Percentiles rank a stretch among this genome's conserved stretches.
These are phyloP conservation scores for Pammene fasciana DNA, from an alignment of 2,888 invertebrate species.

Conservation along the genomic window DNA sequence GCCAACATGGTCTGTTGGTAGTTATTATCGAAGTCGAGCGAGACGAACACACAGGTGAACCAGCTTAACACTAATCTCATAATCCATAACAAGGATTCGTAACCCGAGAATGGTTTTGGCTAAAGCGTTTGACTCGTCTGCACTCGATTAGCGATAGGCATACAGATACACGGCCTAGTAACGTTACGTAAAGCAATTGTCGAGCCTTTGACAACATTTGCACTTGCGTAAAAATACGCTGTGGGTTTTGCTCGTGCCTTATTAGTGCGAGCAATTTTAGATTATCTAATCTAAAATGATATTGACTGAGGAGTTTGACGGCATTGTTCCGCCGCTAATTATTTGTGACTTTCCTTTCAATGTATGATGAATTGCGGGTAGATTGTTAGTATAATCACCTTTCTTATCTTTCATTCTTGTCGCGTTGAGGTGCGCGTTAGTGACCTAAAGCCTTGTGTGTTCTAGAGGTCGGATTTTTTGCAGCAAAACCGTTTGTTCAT, in stretches of 20 bases:
- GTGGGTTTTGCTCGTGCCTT: slow-evolving; percentile 23
- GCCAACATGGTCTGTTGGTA: background rate
- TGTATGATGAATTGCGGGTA: background rate
- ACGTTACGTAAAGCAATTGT: slow-evolving; percentile 40
- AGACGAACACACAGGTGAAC: background rate
- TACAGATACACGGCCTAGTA: background rate
- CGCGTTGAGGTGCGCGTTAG: background rate
- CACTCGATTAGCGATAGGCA: background rate
- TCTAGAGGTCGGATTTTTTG: background rate
- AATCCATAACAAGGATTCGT: background rate
- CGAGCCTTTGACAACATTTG: slow-evolving; percentile 27
- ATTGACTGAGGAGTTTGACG: background rate
- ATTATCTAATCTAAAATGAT: background rate
- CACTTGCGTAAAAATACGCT: slow-evolving; percentile 38
- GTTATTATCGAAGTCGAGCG: background rate
- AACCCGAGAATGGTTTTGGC: background rate
- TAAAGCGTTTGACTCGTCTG: background rate
- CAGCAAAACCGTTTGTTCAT: background rate
- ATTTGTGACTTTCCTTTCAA: slow-evolving; percentile 5
- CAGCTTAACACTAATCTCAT: background rate
- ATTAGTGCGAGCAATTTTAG: slow-evolving; percentile 8
- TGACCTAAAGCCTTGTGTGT: background rate
- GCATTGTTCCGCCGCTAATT: slow-evolving; percentile 1
- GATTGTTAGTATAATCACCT: background rate
- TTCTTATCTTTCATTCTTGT: background rate